Evolutionary conservation across 2,888 invertebrate genomes (phyloP), one percentile per base, ranked within the genome.

Genomic region (Capitulum mitella): DNA sequence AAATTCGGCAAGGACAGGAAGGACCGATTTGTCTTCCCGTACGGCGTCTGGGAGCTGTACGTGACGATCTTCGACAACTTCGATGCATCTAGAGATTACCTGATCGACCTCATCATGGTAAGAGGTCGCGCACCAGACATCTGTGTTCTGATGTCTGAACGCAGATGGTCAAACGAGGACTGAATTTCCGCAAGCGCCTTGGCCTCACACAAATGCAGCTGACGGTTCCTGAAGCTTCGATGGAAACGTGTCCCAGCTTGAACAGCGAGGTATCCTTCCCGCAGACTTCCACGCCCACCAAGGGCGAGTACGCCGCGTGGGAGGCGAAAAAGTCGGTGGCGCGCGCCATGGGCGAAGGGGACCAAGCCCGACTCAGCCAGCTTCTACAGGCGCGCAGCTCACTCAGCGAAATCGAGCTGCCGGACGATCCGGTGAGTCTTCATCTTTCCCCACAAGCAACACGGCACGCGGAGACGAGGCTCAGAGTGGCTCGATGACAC

Each of bases 331-430:
- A n/a, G 70, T 26, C 29, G 32, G 26, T 78, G n/a, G 22, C 74
- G 3, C 19, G 78, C 3, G 78, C 78, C 1, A 48, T 51, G 43
- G 78, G 78, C 19, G 78, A 78, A 46, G 78, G 78, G 5, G 70
- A 78, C 48, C 78, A 78, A 48, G 46, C 78, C 3, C 43, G 78
- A 37, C 78, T 78, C 29, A 61, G 29, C 43, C 78, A 78, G 46
- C 78, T 78, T 12, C 78, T 78, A 34, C 64, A 64, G 46, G 64
- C 78, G 26, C 40, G 46, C 19, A 29, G 74, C 26, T 70, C 70
- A 37, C 64, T 64, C 8, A 22, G 19, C 3, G 46, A 40, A 19
- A 43, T 78, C 32, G 5, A 14, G 43, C 78, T 78, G 22, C 48
- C 46, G 2, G 64, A 78, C 48, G 70, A 70, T 22, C 61, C 46